A percentile compares a stretch with the other conserved stretches of the same genome.
phyloP scores from a whole-genome alignment of 1,140 invertebrate species.

The Caenorhabditis remanei region DNA sequence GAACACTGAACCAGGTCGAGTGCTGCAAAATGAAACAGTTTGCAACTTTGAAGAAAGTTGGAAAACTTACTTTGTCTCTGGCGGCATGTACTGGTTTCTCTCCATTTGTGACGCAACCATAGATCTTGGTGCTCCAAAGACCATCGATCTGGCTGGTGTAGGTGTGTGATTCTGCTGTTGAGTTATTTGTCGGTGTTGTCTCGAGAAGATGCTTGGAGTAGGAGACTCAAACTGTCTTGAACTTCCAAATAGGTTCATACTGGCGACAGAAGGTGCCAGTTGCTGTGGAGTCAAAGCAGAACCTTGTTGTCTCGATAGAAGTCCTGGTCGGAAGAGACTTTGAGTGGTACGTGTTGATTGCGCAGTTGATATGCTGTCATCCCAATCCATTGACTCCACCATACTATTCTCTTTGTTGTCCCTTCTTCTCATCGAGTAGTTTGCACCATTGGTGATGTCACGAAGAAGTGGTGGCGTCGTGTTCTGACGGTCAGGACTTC shows the following conservation, averaged over 20 bases:
- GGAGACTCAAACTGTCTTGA: neutral
- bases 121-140: neutral
- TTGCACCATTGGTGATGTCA: constrained; percentile 10
- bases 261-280: constrained; percentile 43
- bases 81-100: neutral
- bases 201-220: constrained; percentile 28
- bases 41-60: neutral
- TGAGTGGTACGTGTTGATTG: neutral
- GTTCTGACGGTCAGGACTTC: neutral
- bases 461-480: neutral
- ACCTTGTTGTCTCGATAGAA: neutral
- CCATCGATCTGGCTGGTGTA: constrained; percentile 21
- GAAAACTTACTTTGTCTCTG: neutral
- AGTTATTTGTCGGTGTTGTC: neutral
- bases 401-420: constrained; percentile 1
- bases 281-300: constrained; percentile 16
- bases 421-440: neutral
- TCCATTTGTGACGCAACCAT: neutral
- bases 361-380: constrained; percentile 7
- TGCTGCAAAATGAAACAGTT: neutral
- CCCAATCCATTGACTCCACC: constrained; percentile 42
- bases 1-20: constrained; percentile 41
- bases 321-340: constrained; percentile 20
- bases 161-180: constrained; percentile 26
- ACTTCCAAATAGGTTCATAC: no score